Base-by-base conservation (phyloP, 2,888 invertebrate genomes). In the Baccha elongata region DNA sequence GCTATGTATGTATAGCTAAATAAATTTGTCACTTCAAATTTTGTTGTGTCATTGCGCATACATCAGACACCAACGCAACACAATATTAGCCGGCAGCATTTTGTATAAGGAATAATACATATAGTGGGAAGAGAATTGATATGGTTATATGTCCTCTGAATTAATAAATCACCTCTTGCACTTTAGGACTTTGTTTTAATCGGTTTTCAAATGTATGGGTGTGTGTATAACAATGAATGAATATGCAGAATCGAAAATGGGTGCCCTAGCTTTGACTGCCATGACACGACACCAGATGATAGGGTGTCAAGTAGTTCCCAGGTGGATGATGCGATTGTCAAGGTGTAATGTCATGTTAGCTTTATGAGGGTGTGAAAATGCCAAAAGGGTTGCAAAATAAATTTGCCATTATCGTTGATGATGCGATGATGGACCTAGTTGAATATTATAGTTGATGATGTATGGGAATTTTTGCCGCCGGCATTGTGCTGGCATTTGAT, bases 131-230 rank as follows among this genome's bases (percentile, higher is more conserved):
- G 58, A 19, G 44, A 23, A 23, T n/a, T 37, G 40, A 58, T 58
- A 58, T 58, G 58, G 13, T 53, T 40, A 10, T 58, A 6, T 40
- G 58, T 64, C 58, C 84, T 23, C 23, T 23, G 85, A 86, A 86
- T 87, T 87, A 87, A 87, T 86, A 87, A 87, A 87, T 87, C 87
- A 87, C 86, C 86, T 84, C 83, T 71, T 85, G 86, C 87, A 87
- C 87, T 87, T 87, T 87, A 78, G 86, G 87, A 87, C 87, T 87
- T 87, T 86, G 83, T 85, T 85, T 85, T 84, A 85, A 85, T 85
- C 78, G 68, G 23, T 46, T 73, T 48, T 67, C 37, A 8, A 42
- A 35, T 15, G 23, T 35, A 5, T 32, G 3, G 11, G 58, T 67
- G 17, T 40, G 48, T 50, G 19, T 8, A 46, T 53, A n/a, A 10